A percentile compares a stretch with the other conserved stretches of the same genome.
phyloP scores from a whole-genome alignment of 2,113 vertebrate genomes.

The Brienomyrus longianalis region DNA sequence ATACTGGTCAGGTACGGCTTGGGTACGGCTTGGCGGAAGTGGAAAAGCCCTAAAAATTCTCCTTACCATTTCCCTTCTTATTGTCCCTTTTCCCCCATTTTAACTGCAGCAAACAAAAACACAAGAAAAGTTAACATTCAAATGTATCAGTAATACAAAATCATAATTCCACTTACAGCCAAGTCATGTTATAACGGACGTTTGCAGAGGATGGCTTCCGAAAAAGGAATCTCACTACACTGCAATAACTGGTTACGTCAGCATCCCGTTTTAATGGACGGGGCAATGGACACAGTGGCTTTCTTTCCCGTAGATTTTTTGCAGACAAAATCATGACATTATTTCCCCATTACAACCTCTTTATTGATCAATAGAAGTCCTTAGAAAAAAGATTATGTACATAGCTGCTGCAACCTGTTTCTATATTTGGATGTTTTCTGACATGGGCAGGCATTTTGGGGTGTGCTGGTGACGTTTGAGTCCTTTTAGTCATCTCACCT shows the following conservation, averaged over 20 bases:
- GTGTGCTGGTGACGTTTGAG: background rate
- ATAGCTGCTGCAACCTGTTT: background rate
- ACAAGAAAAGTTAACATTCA: background rate
- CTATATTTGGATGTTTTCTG: background rate
- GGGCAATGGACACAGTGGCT: background rate
- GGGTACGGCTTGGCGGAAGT: background rate
- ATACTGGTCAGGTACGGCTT: background rate
- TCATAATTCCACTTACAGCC: background rate
- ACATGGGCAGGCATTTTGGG: background rate
- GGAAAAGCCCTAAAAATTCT: background rate
- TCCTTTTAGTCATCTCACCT: slow-evolving; percentile 38
- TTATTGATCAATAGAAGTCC: background rate
- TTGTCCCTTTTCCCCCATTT: background rate
- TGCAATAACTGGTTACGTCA: background rate
- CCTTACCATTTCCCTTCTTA: slow-evolving; percentile 1
- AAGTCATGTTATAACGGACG: background rate
- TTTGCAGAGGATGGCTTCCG: background rate
- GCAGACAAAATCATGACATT: background rate
- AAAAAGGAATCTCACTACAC: background rate
- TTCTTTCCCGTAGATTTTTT: background rate
- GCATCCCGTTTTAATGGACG: background rate
- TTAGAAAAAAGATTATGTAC: background rate
- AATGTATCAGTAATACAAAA: background rate
- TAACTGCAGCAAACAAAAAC: background rate
- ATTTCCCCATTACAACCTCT: background rate